Evolutionary conservation across 2,888 invertebrate genomes (phyloP).

Genomic region (Leucania comma): DNA sequence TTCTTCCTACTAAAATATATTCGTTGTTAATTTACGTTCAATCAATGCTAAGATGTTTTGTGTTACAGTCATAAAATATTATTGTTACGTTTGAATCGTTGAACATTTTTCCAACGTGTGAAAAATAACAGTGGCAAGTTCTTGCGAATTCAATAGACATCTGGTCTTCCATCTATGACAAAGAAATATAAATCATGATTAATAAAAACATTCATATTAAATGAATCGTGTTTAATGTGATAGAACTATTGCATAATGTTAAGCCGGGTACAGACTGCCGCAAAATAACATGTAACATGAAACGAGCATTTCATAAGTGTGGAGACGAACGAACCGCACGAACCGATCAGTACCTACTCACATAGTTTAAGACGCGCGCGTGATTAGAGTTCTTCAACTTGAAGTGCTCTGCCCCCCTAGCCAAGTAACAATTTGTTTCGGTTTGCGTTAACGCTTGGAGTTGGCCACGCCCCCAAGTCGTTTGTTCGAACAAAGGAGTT

Average conservation of each 20-base stretch:
- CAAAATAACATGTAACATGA: too few species aligned
- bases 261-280: too few species aligned
- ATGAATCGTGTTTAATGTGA: neutral
- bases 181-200: conserved; percentile 7
- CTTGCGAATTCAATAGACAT: conserved; percentile 29
- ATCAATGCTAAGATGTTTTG: neutral
- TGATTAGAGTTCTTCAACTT: too few species aligned
- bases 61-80: conserved; percentile 11
- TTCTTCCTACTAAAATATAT: neutral
- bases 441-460: too few species aligned
- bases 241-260: neutral
- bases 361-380: too few species aligned
- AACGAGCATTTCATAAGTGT: too few species aligned
- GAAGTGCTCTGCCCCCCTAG: too few species aligned
- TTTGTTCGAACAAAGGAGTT: too few species aligned
- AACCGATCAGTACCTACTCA: too few species aligned
- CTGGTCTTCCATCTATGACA: conserved; percentile 27
- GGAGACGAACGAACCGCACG: too few species aligned
- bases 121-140: conserved; percentile 16
- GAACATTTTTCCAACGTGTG: neutral
- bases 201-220: conserved; percentile 14
- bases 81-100: neutral
- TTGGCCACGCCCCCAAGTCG: too few species aligned
- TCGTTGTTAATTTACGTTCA: neutral
- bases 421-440: too few species aligned